Conservation (phyloP, 2,888 invertebrate species). For the Cotesia congregata region DNA sequence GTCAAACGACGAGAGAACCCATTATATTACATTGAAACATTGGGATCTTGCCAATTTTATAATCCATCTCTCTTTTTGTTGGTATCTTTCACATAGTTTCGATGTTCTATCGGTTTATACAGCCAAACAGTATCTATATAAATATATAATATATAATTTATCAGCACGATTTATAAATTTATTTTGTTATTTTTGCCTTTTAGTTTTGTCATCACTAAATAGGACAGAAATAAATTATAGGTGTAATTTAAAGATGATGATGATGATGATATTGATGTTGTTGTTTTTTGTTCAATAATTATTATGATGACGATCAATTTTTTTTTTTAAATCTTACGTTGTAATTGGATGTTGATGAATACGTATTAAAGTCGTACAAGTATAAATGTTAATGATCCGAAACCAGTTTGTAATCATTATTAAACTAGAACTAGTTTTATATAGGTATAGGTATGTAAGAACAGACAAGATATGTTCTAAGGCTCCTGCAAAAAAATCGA, state of each 20-base stretch:
- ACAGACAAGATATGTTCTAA: conserved; percentile 18
- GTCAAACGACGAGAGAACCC: conserved; percentile 15
- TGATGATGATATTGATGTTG: neutral
- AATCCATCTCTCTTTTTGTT: conserved; percentile 15
- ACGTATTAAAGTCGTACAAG: neutral
- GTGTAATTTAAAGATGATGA: neutral
- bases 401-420: conserved; percentile 31
- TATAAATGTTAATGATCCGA: conserved; percentile 30
- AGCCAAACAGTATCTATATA: neutral
- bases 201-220: neutral
- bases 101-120: conserved; percentile 10
- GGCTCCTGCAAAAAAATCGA: conserved; percentile 30
- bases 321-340: neutral
- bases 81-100: neutral
- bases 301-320: neutral
- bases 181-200: neutral
- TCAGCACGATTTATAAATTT: neutral
- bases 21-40: conserved; percentile 17
- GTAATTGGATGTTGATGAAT: neutral
- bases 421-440: conserved; percentile 34
- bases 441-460: neutral
- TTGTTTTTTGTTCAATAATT: neutral
- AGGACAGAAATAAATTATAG: neutral
- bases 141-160: neutral
- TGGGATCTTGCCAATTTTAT: conserved; percentile 28